Base-by-base conservation (phyloP, 2,888 invertebrate genomes). In the Orchestes rusci region DNA sequence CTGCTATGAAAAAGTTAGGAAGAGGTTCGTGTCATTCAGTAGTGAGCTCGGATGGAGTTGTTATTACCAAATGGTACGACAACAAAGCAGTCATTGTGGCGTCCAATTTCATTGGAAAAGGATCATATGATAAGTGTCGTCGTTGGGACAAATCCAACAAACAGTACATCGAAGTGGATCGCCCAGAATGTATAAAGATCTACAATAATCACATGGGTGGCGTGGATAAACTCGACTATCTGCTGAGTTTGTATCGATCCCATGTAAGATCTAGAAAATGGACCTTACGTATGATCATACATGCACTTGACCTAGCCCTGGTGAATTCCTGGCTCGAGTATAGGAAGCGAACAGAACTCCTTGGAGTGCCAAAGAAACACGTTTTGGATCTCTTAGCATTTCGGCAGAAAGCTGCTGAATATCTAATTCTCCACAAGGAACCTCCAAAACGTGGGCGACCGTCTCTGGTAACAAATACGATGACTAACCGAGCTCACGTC, bases 141-240 rank as follows among this genome's bases (percentile, higher is more conserved):
- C 31, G 1, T 31, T 31, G 8, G 31, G 31, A 31, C 13, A 31
- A 31, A 31, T 23, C 7, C 5, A n/a, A n/a, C n/a, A n/a, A n/a
- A n/a, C n/a, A n/a, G n/a, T n/a, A n/a, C n/a, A n/a, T n/a, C n/a
- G n/a, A n/a, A n/a, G n/a, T n/a, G n/a, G n/a, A n/a, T n/a, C n/a
- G n/a, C n/a, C n/a, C n/a, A n/a, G n/a, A n/a, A n/a, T n/a, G n/a
- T n/a, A n/a, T n/a, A n/a, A n/a, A n/a, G n/a, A n/a, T n/a, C n/a
- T n/a, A n/a, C n/a, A n/a, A n/a, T n/a, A n/a, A n/a, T n/a, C n/a
- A 38, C 33, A 44, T 32, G 44, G 33, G 30, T 19, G 38, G 38
- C 2, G 43, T 43, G 12, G 43, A 38, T 20, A 43, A 43, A 30
- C n/a, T 38, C 4, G 43, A 38, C 16, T 43, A 38, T 38, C 28